phyloP scores from a whole-genome alignment of 2,797 vertebrate genomes.

The Bufotes viridis region DNA sequence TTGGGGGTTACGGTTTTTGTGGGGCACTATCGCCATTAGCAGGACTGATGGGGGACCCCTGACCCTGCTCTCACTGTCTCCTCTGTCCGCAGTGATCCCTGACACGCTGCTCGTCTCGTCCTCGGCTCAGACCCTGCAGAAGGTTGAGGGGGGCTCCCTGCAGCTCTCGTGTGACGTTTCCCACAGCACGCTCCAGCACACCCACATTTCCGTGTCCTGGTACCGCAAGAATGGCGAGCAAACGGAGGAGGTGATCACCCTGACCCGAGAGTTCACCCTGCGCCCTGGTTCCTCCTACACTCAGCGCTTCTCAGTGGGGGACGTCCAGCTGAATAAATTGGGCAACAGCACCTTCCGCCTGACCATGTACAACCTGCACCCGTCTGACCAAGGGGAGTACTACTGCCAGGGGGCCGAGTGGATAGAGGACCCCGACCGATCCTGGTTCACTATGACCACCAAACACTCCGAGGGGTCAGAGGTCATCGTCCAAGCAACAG shows the following conservation, averaged over 20 bases:
- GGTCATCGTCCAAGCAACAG: constrained; percentile 90
- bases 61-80: too few species aligned
- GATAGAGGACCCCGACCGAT: constrained; percentile 92
- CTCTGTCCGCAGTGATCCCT: constrained; percentile 85
- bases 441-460: constrained; percentile 93
- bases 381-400: constrained; percentile 89
- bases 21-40: too few species aligned
- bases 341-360: constrained; percentile 86
- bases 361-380: constrained; percentile 93
- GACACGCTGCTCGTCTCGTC: constrained; percentile 86
- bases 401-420: constrained; percentile 95
- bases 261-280: constrained; percentile 90
- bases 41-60: too few species aligned
- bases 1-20: too few species aligned
- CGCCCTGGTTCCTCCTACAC: constrained; percentile 83
- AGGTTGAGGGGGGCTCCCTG: constrained; percentile 89
- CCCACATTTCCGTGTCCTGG: constrained; percentile 92
- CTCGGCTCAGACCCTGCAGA: constrained; percentile 85
- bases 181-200: constrained; percentile 87
- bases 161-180: constrained; percentile 91
- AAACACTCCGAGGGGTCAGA: constrained; percentile 89
- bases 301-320: constrained; percentile 88
- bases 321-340: constrained; percentile 90
- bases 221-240: constrained; percentile 83
- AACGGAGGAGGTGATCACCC: constrained; percentile 84